These are phyloP conservation scores for Clytia hemisphaerica DNA, from an alignment of 30 jellyfish, hydroid and myxozoan genomes.

Conservation along the genomic window DNA sequence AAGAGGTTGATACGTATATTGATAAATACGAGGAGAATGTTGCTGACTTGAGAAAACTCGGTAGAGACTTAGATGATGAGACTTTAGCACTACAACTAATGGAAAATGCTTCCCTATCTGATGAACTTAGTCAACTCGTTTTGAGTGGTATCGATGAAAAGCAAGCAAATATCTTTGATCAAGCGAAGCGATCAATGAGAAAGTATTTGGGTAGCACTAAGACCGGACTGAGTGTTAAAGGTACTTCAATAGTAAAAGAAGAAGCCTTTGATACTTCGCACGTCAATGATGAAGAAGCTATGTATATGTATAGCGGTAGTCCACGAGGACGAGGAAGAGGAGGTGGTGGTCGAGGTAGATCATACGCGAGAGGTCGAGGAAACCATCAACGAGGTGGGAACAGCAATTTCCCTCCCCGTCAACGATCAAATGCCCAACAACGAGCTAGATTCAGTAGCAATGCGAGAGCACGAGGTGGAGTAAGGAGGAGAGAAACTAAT, in stretches of 20 bases:
- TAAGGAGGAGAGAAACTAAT: background rate
- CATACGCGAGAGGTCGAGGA: slow-evolving; percentile 19
- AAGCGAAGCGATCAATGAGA: slow-evolving; percentile 5
- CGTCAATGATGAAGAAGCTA: slow-evolving; percentile 14
- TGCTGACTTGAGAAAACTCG: slow-evolving; percentile 1
- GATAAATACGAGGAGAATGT: background rate
- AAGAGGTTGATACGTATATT: slow-evolving; percentile 19
- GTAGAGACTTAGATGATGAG: slow-evolving; percentile 16
- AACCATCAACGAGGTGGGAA: slow-evolving; percentile 6
- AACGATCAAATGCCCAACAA: slow-evolving; percentile 7
- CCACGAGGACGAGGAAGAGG: background rate
- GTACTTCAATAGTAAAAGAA: background rate
- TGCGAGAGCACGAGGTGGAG: slow-evolving; percentile 27
- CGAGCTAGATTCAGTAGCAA: slow-evolving; percentile 1
- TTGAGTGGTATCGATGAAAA: slow-evolving; percentile 24
- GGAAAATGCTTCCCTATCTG: slow-evolving; percentile 7
- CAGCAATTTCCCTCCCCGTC: background rate
- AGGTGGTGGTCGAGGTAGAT: slow-evolving; percentile 5
- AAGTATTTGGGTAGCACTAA: slow-evolving; percentile 11
- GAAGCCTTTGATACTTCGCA: slow-evolving; percentile 6
- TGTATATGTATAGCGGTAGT: too few species aligned
- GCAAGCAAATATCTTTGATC: slow-evolving; percentile 14
- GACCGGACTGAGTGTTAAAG: slow-evolving; percentile 13
- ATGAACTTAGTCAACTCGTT: slow-evolving; percentile 7
- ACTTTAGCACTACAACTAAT: slow-evolving; percentile 13